These are phyloP conservation scores for Torymus tubicola DNA, from an alignment of 2,888 invertebrate genomes.

Conservation along the genomic window DNA sequence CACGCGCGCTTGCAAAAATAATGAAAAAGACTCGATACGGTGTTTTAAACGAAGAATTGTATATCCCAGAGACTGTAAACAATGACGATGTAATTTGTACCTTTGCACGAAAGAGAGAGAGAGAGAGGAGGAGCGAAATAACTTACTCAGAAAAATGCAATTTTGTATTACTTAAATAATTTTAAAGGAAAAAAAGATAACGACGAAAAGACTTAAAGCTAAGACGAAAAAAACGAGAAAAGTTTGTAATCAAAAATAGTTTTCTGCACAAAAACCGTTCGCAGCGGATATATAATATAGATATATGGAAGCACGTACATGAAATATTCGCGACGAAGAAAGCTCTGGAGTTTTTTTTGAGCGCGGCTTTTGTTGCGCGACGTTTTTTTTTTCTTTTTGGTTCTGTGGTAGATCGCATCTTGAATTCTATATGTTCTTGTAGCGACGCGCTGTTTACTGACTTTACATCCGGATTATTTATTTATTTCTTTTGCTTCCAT, in stretches of 20 bases:
- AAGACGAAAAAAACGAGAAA: background rate
- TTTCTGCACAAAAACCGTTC: constrained; percentile 38
- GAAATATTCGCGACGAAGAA: background rate
- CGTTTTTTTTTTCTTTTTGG: constrained; percentile 16
- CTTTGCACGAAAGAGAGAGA: background rate
- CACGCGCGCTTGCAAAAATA: constrained; percentile 14
- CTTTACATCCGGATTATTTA: background rate
- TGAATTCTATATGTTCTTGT: background rate
- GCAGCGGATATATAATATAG: background rate
- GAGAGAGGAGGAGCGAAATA: background rate
- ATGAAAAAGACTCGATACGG: constrained; percentile 34
- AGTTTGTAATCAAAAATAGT: constrained; percentile 21
- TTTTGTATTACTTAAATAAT: constrained; percentile 39
- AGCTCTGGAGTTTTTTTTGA: constrained; percentile 7
- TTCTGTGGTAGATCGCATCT: background rate
- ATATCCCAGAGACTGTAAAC: constrained; percentile 39
- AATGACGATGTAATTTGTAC: constrained; percentile 35
- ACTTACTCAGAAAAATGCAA: constrained; percentile 21
- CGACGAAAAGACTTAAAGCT: constrained; percentile 16
- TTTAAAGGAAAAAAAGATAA: background rate
- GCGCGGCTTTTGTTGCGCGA: constrained; percentile 22
- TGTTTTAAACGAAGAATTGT: constrained; percentile 25
- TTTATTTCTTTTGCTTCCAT: constrained; percentile 1
- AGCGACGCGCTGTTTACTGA: background rate
- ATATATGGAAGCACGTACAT: constrained; percentile 10